phyloP scores from a whole-genome alignment of 2,888 invertebrate genomes.

The Eucriotettix oculatus region DNA sequence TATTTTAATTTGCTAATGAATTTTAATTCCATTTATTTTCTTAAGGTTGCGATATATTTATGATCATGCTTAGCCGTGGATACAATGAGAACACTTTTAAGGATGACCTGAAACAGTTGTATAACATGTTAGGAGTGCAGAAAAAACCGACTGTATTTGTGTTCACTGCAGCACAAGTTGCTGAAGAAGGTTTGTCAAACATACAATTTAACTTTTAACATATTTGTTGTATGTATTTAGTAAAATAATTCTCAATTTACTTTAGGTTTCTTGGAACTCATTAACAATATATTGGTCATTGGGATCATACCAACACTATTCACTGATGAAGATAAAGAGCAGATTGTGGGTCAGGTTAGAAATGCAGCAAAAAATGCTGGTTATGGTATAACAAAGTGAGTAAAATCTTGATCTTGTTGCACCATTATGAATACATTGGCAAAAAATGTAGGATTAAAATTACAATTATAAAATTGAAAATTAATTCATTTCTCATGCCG shows the following conservation, averaged over 20 bases:
- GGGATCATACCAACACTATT: constrained; percentile 78
- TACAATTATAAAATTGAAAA: too few relatives aligned
- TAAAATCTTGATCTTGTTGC: too few relatives aligned
- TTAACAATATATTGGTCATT: constrained; percentile 82
- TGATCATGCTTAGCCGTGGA: constrained; percentile 67
- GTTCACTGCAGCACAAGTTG: constrained; percentile 64
- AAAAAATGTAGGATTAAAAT: too few relatives aligned
- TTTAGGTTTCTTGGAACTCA: constrained; percentile 60
- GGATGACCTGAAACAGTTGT: constrained; percentile 71
- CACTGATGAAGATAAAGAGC: constrained; percentile 74
- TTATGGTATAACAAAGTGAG: constrained; percentile 50
- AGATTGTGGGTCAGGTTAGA: constrained; percentile 42
- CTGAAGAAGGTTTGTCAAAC: constrained; percentile 46
- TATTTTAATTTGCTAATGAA: too few relatives aligned
- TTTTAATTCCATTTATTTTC: constrained; percentile 1
- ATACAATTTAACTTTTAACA: neutral
- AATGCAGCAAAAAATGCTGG: constrained; percentile 53
- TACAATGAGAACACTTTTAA: constrained; percentile 70
- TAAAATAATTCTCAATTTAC: neutral
- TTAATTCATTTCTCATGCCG: too few relatives aligned
- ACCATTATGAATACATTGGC: too few relatives aligned
- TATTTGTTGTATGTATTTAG: neutral
- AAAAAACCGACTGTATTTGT: constrained; percentile 65
- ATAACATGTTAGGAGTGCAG: constrained; percentile 58
- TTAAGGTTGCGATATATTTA: constrained; percentile 58